Conservation (phyloP, 2,888 invertebrate species). For the Subacronicta megacephala region DNA sequence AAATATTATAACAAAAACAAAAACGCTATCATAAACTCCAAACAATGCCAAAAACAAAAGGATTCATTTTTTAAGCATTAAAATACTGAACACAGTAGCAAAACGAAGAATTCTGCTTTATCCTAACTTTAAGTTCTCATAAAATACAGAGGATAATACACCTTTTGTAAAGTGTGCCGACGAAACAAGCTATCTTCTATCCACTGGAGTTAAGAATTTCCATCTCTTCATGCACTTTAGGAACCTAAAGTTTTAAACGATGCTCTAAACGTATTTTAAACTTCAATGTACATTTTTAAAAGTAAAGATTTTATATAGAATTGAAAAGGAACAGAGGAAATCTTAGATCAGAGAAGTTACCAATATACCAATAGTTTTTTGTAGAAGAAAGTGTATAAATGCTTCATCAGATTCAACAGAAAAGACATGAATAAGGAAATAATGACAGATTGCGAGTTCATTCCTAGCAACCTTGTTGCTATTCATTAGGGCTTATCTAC, state of each 20-base stretch:
- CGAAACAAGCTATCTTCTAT: conserved; percentile 48
- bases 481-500: not conserved
- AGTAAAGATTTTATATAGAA: conserved; percentile 1
- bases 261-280: conserved; percentile 29
- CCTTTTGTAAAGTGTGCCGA: conserved; percentile 40
- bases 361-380: no score
- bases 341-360: no score
- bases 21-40: not conserved
- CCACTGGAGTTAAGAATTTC: conserved; percentile 42
- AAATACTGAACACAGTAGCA: conserved; percentile 25
- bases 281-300: conserved; percentile 9
- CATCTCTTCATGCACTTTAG: conserved; percentile 37
- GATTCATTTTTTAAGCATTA: conserved; percentile 13
- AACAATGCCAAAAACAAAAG: conserved; percentile 12
- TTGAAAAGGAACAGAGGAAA: not conserved
- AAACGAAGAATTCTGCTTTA: conserved; percentile 20
- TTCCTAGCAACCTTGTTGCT: conserved; percentile 1
- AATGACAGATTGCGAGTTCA: not conserved
- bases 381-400: no score
- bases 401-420: not conserved
- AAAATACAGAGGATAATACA: conserved; percentile 41
- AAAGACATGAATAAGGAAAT: not conserved
- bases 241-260: conserved; percentile 48
- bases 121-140: conserved; percentile 38
- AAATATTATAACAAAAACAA: no score